Base-by-base conservation (phyloP, 2,888 invertebrate species). In the Hemaris fuciformis region DNA sequence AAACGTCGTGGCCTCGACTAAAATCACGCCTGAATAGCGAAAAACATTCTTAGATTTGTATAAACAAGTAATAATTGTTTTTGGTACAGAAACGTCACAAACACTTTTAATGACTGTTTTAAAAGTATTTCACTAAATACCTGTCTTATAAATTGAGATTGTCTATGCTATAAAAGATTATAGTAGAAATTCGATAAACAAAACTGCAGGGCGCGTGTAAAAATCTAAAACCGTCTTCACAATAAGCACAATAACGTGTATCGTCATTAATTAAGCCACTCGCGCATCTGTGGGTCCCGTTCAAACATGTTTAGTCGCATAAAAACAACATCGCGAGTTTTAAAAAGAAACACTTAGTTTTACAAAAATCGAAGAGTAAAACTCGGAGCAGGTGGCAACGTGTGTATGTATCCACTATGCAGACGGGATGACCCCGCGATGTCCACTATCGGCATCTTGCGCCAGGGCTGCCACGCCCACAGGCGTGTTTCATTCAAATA, bases 361-460 rank as follows among this genome's bases (percentile, higher is more conserved):
- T 22, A 60, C 25, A 60, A 53, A 57, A 60, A 60, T 53, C 38
- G 48, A 57, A 18, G 13, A 61, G 31, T 23, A 61, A 31, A 45
- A 46, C 46, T 46, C 46, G 25, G 38, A 57, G 61, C 57, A 58
- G 57, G 61, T 61, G 61, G 15, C 25, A 25, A 53, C 22, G 34
- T 34, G n/a, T 57, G 41, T 38, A 8, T 15, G 18, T 31, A 25
- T 25, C 53, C 38, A 41, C 48, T 53, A 60, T 60, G 38, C 60
- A 38, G 41, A 53, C 27, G 25, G 41, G 41, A 41, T 34, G 34
- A 34, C 27, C 38, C 10, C 15, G 13, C 38, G n/a, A 38, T n/a
- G 38, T n/a, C 38, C 38, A 60, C 46, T 45, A n/a, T n/a, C n/a
- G n/a, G n/a, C 48, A 27, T 25, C 38, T 60, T 53, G n/a, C 13